Evolutionary conservation across 30 jellyfish, hydroid and myxozoan genomes (phyloP).

Genomic region (Catostylus mosaicus): DNA sequence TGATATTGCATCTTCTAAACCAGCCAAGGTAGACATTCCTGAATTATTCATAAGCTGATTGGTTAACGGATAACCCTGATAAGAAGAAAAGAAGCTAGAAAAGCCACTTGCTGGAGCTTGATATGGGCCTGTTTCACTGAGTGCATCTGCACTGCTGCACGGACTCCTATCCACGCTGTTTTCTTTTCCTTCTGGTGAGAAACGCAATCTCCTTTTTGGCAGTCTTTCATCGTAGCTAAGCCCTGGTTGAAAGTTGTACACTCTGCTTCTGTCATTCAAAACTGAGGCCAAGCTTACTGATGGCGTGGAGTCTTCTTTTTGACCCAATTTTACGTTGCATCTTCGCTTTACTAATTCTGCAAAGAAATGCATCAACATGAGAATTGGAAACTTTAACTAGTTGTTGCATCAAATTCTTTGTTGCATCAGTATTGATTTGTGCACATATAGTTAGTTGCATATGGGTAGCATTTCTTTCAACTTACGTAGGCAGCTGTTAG

Average conservation of each 20-base stretch:
- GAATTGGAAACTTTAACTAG: background rate
- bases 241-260: constrained; percentile 28
- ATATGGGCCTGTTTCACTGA: constrained; percentile 2
- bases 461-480: too few species aligned
- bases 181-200: constrained; percentile 69
- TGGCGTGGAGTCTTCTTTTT: constrained; percentile 50
- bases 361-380: background rate
- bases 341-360: constrained; percentile 71
- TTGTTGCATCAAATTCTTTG: too few species aligned
- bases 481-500: too few species aligned
- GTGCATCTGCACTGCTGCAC: constrained; percentile 9
- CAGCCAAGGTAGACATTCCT: constrained; percentile 36
- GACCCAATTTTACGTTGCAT: constrained; percentile 66
- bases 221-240: constrained; percentile 57
- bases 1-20: constrained; percentile 27
- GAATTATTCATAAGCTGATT: constrained; percentile 32
- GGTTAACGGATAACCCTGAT: constrained; percentile 42
- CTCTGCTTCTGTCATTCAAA: constrained; percentile 44
- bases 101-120: constrained; percentile 37
- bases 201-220: constrained; percentile 62
- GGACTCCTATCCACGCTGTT: constrained; percentile 13
- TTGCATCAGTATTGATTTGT: too few species aligned
- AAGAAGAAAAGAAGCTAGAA: constrained; percentile 12
- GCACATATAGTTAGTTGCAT: too few species aligned
- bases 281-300: constrained; percentile 18